Percentiles rank a stretch among this genome's conserved stretches.
Conservation (phyloP, 2,888 invertebrate genomes). For the Athripsodes cinereus region DNA sequence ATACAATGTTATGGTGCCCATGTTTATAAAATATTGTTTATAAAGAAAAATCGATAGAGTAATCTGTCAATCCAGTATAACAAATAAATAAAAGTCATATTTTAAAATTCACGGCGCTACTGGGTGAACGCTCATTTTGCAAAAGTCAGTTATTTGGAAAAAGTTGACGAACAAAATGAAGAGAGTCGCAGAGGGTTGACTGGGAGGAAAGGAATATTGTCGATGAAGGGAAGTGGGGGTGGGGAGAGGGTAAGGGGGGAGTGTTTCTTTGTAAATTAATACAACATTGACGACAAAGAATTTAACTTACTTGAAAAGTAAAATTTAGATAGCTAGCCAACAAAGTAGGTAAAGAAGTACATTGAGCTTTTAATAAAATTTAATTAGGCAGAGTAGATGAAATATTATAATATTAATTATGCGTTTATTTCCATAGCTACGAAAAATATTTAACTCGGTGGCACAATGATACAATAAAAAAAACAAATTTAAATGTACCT, state of each 20-base stretch:
- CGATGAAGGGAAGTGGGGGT: background rate
- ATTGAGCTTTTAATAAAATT: background rate
- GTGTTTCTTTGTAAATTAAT: slow-evolving; percentile 2
- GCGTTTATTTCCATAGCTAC: too few species aligned
- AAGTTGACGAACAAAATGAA: slow-evolving; percentile 1
- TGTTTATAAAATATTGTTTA: too few species aligned
- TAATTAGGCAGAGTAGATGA: too few species aligned
- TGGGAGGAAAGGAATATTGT: background rate
- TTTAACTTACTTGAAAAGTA: background rate
- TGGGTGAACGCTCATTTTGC: background rate
- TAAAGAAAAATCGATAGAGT: too few species aligned
- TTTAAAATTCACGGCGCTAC: too few species aligned
- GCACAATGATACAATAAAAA: too few species aligned
- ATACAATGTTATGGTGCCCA: too few species aligned
- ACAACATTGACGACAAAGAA: slow-evolving; percentile 2
- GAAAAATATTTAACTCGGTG: too few species aligned
- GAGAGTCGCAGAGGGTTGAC: slow-evolving; percentile 1
- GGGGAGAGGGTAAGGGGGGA: background rate
- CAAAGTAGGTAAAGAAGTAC: background rate
- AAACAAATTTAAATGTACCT: too few species aligned
- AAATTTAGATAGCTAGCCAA: background rate
- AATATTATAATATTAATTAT: too few species aligned
- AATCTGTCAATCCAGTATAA: too few species aligned
- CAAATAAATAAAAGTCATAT: too few species aligned
- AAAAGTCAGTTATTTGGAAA: background rate